These are phyloP conservation scores for Trachelus tabidus DNA, from an alignment of 2,888 invertebrate species.

Conservation along the genomic window DNA sequence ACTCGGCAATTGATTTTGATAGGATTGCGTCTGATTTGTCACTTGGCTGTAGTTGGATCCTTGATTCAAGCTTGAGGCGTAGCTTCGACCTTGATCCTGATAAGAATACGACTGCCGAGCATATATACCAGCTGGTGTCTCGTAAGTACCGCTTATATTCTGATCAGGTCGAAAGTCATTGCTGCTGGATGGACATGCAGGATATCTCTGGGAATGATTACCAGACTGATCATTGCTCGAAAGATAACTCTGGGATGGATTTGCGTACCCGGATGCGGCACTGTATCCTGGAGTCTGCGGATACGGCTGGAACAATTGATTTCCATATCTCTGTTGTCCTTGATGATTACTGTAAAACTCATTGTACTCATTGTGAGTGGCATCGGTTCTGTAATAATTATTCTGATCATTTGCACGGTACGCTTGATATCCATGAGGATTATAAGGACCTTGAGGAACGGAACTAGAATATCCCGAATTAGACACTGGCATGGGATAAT, in stretches of 20 bases:
- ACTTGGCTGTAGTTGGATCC: slow-evolving; percentile 52
- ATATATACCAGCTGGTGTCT: slow-evolving; percentile 47
- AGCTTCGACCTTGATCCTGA: slow-evolving; percentile 54
- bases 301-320: slow-evolving; percentile 52
- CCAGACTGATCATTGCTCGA: slow-evolving; percentile 38
- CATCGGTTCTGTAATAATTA: slow-evolving; percentile 55
- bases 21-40: slow-evolving; percentile 39
- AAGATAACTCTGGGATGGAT: slow-evolving; percentile 44
- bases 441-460: slow-evolving; percentile 37
- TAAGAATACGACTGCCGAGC: slow-evolving; percentile 53
- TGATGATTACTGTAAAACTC: slow-evolving; percentile 57
- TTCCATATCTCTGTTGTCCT: slow-evolving; percentile 52
- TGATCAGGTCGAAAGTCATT: slow-evolving; percentile 51
- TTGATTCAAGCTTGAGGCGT: slow-evolving; percentile 47
- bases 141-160: slow-evolving; percentile 47
- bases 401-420: slow-evolving; percentile 53
- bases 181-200: slow-evolving; percentile 25
- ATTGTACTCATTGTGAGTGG: slow-evolving; percentile 43
- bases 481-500: slow-evolving; percentile 43
- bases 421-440: slow-evolving; percentile 49
- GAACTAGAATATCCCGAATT: slow-evolving; percentile 48
- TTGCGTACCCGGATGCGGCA: slow-evolving; percentile 26
- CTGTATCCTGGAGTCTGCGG: slow-evolving; percentile 49
- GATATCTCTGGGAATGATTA: slow-evolving; percentile 32
- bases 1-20: slow-evolving; percentile 39